Base-by-base conservation (phyloP, 2,113 vertebrate genomes). In the Oenanthe oenanthe region DNA sequence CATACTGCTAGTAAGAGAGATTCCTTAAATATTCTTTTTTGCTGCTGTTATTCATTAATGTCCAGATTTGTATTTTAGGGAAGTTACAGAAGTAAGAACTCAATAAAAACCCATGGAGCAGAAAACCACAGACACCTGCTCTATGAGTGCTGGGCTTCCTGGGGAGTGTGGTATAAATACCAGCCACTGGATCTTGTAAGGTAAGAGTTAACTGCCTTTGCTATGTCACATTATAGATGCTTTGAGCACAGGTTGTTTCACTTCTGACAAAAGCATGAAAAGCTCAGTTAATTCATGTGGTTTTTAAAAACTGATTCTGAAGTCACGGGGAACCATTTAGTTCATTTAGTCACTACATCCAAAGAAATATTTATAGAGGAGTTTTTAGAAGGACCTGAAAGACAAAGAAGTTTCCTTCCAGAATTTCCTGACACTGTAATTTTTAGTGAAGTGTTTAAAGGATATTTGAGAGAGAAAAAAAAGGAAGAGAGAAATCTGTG, bases 161-260 rank as follows among this genome's bases (percentile, higher is more conserved):
- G 99, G 98, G 97, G 98, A 12, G 98, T 99, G 54, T 99, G 99
- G 98, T 99, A 99, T 97, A 99, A 99, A 93, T 99, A 99, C 95
- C 99, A 99, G 58, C 99, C 99, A 1, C 97, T 99, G 97, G 98
- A 99, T 92, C 99, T 99, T 14, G 98, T 99, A 50, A 98, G 98
- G 98, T 99, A 95, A 98, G 97, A 51, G 5, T 38, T 78, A 71
- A 45, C 54, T 62, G 12, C 22, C 83, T 72, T 65, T 77, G 15
- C 17, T 61, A 20, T 32, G 42, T 58, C 36, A 45, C 60, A 4
- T 43, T 48, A 14, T 15, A 62, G 21, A 10, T 67, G 32, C 29
- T 91, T 62, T 60, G 51, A 79, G 22, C 19, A 56, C 8, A 51
- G 42, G 4, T 68, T 81, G 12, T 40, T 32, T 68, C 22, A 42